phyloP scores from a whole-genome alignment of 2,113 vertebrate genomes.

The Campylomormyrus numenius region DNA sequence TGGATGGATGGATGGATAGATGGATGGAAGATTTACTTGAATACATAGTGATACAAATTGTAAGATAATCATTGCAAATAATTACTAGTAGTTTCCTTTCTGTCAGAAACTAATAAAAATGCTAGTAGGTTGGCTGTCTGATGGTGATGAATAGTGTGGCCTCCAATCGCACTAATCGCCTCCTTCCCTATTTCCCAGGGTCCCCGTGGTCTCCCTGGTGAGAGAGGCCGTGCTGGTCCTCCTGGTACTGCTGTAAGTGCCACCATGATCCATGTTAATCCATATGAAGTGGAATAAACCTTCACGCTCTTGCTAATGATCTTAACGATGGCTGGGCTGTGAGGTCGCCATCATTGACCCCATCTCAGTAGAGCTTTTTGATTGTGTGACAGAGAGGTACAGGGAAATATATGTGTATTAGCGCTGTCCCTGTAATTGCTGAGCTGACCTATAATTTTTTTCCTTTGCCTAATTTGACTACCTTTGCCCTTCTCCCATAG shows the following conservation, averaged over 20 bases:
- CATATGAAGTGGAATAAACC: not conserved
- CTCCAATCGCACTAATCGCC: too few relatives aligned
- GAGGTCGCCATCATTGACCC: not conserved
- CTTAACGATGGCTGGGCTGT: not conserved
- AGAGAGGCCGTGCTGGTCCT: slow-evolving; percentile 86
- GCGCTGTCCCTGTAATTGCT: not conserved
- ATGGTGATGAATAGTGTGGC: not conserved
- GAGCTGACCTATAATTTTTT: not conserved
- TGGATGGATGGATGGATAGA: not conserved
- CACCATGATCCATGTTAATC: not conserved
- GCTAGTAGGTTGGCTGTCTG: not conserved
- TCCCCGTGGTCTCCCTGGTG: slow-evolving; percentile 87
- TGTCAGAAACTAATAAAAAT: not conserved
- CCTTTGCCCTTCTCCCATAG: slow-evolving; percentile 45
- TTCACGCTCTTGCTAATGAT: not conserved
- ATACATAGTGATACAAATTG: not conserved
- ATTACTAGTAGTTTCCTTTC: not conserved
- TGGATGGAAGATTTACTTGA: not conserved
- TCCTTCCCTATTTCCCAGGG: slow-evolving; percentile 57
- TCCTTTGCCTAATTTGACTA: not conserved
- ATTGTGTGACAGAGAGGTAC: not conserved
- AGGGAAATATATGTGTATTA: not conserved
- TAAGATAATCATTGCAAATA: not conserved
- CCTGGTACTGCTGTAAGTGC: slow-evolving; percentile 85
- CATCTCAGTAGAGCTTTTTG: not conserved